Evolutionary conservation across 2,797 vertebrate genomes (phyloP), one percentile per base, ranked within the genome.

Genomic region (Pangasius larnaudii): DNA sequence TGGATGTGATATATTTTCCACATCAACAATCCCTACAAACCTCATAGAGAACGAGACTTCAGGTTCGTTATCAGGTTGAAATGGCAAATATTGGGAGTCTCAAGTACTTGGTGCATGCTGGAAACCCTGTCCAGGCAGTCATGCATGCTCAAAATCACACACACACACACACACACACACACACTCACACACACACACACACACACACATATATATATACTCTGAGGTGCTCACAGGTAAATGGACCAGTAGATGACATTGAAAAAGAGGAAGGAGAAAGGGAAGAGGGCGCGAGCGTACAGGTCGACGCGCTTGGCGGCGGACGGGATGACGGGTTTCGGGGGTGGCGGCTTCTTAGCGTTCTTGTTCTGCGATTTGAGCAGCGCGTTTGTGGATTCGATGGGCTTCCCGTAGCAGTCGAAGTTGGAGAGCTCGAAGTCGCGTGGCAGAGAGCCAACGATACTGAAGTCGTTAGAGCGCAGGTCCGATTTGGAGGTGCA

Each of bases 391-490:
- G 94, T 94, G 89, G 99, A 98, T 92, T 99, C 98, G 63, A 99
- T 98, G 84, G 98, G 97, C 93, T 99, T 99, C 78, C 98, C 98
- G 5, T 99, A 99, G 94, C 98, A 99, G 96, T 99, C 98, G 91
- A 99, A 99, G 94, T 99, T 99, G 51, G 98, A 99, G 85, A 99
- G 95, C 91, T 99, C 98, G 94, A 99, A 99, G 97, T 99, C 98
- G 90, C 98, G 96, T 14, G 98, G 98, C 91, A 99, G 96, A 88
- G 98, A 99, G 88, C 98, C 98, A 85, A 99, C 98, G 0, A 99
- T 99, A 94, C 98, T 99, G 95, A 99, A 99, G 95, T 99, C 98
- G 71, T 98, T 98, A 83, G 98, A 98, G 93, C 98, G 96, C 93
- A 99, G 96, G 92, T 99, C 98, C 13, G 98, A 99, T 95, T 99